Base-by-base conservation (phyloP, 2,888 invertebrate genomes). In the Hydriomena furcata region DNA sequence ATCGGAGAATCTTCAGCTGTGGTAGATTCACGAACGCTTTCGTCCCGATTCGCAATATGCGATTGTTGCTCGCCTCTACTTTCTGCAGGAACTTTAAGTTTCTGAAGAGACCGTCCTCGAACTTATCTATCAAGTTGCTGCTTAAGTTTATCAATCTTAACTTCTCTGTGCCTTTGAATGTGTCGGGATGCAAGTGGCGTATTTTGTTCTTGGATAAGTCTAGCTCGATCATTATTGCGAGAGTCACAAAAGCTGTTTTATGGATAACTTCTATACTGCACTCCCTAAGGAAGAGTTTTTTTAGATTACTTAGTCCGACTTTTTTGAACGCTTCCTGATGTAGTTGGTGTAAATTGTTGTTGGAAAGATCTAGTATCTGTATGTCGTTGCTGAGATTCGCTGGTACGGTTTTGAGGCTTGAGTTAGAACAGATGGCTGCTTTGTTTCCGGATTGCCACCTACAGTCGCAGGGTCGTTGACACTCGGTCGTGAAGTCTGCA, bases 371-470 rank as follows among this genome's bases (percentile, higher is more conserved):
- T 43, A 96, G 84, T 49, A 93, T 93, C 73, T 94, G 93, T 55
- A 94, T 90, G 42, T 95, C 95, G 56, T 92, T 91, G 73, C 95
- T 95, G 5, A 97, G 90, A 57, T 93, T 92, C 1, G 85, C 89
- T 0, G 97, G 97, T 38, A 98, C 93, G 21, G 91, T 76, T 51
- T 85, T 92, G 13, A 96, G 91, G 25, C 93, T 92, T 34, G 93
- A 92, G 54, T 92, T 92, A 38, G 92, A 92, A 82, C 98, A 98
- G 66, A 96, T 95, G 20, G 97, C 97, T 1, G 94, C 94, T 79
- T 95, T 96, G 79, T 95, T 96, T 0, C 97, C 97, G 13, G 94
- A 94, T 47, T 94, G 94, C 97, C 97, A 97, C 69, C 94, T 93
- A 79, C 97, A 97, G 73, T 94, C 94, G 83, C 97, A 97, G 10